Percentiles rank a stretch among this genome's conserved stretches.
These are phyloP conservation scores for Agrochola circellaris DNA, from an alignment of 2,888 invertebrate genomes.

Conservation along the genomic window DNA sequence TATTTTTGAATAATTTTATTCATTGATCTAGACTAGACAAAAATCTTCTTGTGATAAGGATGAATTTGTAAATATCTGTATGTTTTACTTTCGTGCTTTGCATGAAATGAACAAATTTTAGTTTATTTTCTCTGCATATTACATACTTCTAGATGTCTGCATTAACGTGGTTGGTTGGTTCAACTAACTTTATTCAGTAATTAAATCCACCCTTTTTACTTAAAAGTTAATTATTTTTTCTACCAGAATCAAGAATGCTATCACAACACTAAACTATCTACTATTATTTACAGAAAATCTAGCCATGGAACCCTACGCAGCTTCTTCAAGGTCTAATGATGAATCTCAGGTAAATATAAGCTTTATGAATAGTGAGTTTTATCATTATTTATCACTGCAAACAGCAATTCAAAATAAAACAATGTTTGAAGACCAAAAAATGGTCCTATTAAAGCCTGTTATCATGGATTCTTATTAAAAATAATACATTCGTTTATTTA, in stretches of 20 bases:
- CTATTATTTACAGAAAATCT: constrained; percentile 31
- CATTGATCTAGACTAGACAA: background rate
- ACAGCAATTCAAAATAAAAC: background rate
- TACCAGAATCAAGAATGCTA: background rate
- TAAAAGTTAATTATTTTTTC: background rate
- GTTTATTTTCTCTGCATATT: background rate
- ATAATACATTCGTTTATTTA: constrained; percentile 53
- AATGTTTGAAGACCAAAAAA: background rate
- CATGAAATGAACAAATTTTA: background rate
- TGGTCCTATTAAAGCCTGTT: background rate
- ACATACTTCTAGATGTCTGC: background rate
- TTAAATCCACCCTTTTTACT: background rate
- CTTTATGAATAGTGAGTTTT: background rate
- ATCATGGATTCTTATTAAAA: background rate
- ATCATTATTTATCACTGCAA: too few relatives aligned
- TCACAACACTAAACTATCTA: background rate
- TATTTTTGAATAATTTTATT: background rate
- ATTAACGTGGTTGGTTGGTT: background rate
- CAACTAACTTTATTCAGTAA: background rate
- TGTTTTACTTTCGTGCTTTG: background rate
- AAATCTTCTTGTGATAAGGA: background rate
- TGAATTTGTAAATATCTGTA: background rate
- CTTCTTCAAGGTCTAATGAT: background rate
- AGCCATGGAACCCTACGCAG: constrained; percentile 23
- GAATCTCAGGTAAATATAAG: constrained; percentile 27